Conservation (phyloP, 2,797 vertebrate species). For the Xenops minutus region DNA sequence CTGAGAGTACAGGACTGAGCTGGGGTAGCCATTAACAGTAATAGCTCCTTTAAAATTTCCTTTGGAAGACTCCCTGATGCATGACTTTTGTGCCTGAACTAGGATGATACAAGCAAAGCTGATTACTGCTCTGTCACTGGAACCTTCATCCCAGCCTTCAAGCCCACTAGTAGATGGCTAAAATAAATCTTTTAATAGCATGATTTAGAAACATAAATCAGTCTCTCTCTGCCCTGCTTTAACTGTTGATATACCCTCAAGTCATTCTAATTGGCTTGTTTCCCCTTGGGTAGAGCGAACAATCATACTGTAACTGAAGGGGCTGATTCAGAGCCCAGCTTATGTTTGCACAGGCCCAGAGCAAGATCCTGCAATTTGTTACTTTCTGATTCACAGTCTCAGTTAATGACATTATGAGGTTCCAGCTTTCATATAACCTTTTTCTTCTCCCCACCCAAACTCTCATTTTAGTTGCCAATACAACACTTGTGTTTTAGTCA, state of each 20-base stretch:
- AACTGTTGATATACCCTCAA: background rate
- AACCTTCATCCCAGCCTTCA: background rate
- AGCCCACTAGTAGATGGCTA: background rate
- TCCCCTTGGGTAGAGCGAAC: background rate
- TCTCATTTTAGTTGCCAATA: background rate
- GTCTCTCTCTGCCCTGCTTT: background rate
- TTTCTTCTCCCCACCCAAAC: background rate
- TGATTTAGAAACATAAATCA: background rate
- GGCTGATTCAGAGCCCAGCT: background rate
- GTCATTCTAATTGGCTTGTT: background rate
- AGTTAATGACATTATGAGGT: background rate
- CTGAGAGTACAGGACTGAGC: background rate
- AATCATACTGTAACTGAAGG: background rate
- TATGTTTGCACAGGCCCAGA: background rate
- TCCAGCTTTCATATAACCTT: background rate
- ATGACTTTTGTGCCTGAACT: constrained; percentile 33
- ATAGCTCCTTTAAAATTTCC: background rate
- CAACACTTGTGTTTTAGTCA: background rate
- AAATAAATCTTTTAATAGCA: constrained; percentile 32
- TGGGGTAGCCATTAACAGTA: background rate
- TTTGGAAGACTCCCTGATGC: constrained; percentile 29
- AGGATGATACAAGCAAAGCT: constrained; percentile 30
- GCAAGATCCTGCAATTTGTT: background rate
- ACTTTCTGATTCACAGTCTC: background rate
- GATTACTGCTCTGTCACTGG: constrained; percentile 30